Base-by-base conservation (phyloP, 2,888 invertebrate genomes). In the Apodemia duryi region DNA sequence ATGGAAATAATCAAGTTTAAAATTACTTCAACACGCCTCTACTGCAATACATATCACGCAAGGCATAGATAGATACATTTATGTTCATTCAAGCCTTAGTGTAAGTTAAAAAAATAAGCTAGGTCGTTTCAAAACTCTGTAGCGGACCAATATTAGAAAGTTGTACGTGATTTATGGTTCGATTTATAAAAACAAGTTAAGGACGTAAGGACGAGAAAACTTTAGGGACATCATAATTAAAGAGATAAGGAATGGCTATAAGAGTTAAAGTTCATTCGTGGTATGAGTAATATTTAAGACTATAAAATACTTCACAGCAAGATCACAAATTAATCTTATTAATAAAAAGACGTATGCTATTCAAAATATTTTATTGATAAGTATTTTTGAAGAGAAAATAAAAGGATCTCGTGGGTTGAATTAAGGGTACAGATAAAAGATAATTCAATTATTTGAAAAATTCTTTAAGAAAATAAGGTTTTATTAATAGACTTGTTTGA, bases 141-240 rank as follows among this genome's bases (percentile, higher is more conserved):
- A 91, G 91, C 82, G 91, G 91, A 91, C 91, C 91, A 91, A 91
- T 91, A 91, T 91, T 91, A 91, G 91, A 91, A 91, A 91, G 90
- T 91, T 91, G 91, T 89, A 85, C 90, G 80, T 86, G 85, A 86
- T 81, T 78, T 79, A 81, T 76, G 85, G 85, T 83, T 85, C 79
- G 76, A 73, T 60, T 60, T 75, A 70, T 77, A 73, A 72, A 74
- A 65, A 66, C 64, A 66, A 70, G 63, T 7, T 60, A 60, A 60
- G 57, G 57, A 35, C 57, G 35, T 60, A 60, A 35, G 32, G 6
- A 35, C 6, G 35, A n/a, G 35, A n/a, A 28, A 11, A 57, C 6
- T n/a, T 32, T 60, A 60, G n/a, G n/a, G 35, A 60, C 32, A 13
- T n/a, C 32, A 13, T 60, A 60, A n/a, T 35, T 35, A 60, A 60